These are phyloP conservation scores for Paratilapia polleni DNA, from an alignment of 2,113 vertebrate genomes.

Conservation along the genomic window DNA sequence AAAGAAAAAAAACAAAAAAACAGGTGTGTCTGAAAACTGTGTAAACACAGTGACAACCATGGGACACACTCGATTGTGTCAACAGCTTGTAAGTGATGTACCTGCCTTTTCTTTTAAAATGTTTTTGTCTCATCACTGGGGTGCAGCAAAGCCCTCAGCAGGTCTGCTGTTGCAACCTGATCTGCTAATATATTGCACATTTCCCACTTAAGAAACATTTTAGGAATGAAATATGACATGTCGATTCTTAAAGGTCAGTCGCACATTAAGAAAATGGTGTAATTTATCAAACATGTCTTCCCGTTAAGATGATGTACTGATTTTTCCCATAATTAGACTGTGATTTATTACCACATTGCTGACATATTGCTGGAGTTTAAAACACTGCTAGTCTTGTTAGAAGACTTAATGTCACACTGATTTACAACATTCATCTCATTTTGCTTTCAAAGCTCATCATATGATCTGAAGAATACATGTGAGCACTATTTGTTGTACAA, in stretches of 20 bases:
- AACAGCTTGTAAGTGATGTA: neutral
- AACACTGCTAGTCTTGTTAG: slow-evolving; percentile 27
- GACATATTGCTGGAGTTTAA: slow-evolving; percentile 28
- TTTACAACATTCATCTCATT: slow-evolving; percentile 65
- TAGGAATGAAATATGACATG: slow-evolving; percentile 3
- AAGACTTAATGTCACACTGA: slow-evolving; percentile 7
- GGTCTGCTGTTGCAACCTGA: neutral
- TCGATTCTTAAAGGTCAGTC: slow-evolving; percentile 14
- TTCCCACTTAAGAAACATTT: slow-evolving; percentile 14
- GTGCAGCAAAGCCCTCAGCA: neutral
- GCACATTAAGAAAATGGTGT: slow-evolving; percentile 28
- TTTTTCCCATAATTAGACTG: slow-evolving; percentile 24
- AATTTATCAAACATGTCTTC: slow-evolving; percentile 38
- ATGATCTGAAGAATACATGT: slow-evolving; percentile 40
- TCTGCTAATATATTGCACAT: slow-evolving; percentile 24
- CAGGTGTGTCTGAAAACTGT: slow-evolving; percentile 5
- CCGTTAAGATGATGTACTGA: slow-evolving; percentile 16
- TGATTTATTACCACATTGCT: slow-evolving; percentile 37
- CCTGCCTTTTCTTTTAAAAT: neutral
- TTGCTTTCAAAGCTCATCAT: slow-evolving; percentile 36
- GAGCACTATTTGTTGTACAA: slow-evolving; percentile 37
- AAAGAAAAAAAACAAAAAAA: slow-evolving; percentile 27
- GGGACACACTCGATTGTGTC: neutral
- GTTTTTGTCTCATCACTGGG: neutral
- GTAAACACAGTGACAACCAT: slow-evolving; percentile 13